A percentile compares a stretch with the other conserved stretches of the same genome.
Evolutionary conservation across 2,797 vertebrate genomes (phyloP).

Genomic region (Lacerta agilis): DNA sequence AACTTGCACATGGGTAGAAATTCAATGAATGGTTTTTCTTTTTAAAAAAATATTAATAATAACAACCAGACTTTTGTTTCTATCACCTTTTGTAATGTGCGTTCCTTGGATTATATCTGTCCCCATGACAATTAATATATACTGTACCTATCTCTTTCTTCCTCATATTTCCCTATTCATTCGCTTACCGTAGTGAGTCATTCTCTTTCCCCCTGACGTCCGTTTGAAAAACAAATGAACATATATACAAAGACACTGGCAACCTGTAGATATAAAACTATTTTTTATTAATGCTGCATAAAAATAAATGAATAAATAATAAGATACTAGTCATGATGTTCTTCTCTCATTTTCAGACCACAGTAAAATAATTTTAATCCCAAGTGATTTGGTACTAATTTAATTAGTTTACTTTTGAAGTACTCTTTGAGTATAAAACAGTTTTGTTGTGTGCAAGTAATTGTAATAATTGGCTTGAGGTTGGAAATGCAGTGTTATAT

Average conservation of each 20-base stretch:
- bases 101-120: neutral
- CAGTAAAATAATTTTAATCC: conserved; percentile 34
- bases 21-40: too few species aligned
- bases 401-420: conserved; percentile 11
- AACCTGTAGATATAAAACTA: neutral
- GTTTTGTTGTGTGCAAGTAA: conserved; percentile 10
- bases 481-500: conserved; percentile 30
- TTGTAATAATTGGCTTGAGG: conserved; percentile 2
- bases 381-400: conserved; percentile 4
- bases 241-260: neutral
- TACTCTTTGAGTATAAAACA: conserved; percentile 7
- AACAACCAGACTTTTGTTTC: neutral
- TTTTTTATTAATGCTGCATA: conserved; percentile 2
- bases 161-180: neutral
- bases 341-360: conserved; percentile 17
- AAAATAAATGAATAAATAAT: neutral
- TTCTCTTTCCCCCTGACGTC: neutral
- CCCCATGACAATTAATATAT: neutral
- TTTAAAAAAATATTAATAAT: neutral
- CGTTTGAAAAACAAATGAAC: too few species aligned
- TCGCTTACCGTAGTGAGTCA: neutral
- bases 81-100: neutral
- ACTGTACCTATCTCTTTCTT: neutral
- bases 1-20: neutral
- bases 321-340: neutral